A percentile compares a stretch with the other conserved stretches of the same genome.
phyloP scores from a whole-genome alignment of 2,113 vertebrate genomes.

The Gallinago undulata region DNA sequence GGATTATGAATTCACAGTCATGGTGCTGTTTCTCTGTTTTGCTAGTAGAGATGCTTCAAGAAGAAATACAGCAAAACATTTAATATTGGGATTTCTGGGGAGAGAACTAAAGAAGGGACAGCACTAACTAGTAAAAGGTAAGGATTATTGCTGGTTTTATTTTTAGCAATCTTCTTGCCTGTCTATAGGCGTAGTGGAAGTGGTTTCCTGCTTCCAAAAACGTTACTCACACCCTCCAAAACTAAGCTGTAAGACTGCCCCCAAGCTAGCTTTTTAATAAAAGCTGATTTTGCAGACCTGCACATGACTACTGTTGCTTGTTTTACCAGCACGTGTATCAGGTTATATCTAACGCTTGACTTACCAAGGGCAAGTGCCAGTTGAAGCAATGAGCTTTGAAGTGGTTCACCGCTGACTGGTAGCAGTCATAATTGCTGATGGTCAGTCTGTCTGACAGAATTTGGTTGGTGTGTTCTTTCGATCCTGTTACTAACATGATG shows the following conservation, averaged over 20 bases:
- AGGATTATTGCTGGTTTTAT: neutral
- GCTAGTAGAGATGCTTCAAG: neutral
- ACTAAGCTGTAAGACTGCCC: neutral
- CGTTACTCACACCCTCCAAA: neutral
- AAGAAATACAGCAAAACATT: neutral
- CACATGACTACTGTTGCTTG: neutral
- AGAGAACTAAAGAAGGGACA: neutral
- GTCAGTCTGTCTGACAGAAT: constrained; percentile 72
- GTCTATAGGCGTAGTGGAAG: neutral
- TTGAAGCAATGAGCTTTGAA: constrained; percentile 91
- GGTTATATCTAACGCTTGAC: neutral
- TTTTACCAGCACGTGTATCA: neutral
- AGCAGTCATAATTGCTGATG: constrained; percentile 82
- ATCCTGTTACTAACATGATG: constrained; percentile 72
- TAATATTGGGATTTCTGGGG: neutral
- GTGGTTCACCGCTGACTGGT: constrained; percentile 74
- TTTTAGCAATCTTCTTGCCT: neutral
- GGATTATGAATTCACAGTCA: neutral
- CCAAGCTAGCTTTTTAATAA: neutral
- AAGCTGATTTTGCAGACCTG: neutral
- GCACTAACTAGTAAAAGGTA: neutral
- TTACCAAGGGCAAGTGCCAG: constrained; percentile 87
- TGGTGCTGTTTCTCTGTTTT: neutral
- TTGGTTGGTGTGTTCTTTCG: neutral
- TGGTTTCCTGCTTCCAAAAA: neutral